A percentile compares a stretch with the other conserved stretches of the same genome.
Evolutionary conservation across 2,113 vertebrate genomes (phyloP).

Genomic region (Pangasianodon hypophthalmus): DNA sequence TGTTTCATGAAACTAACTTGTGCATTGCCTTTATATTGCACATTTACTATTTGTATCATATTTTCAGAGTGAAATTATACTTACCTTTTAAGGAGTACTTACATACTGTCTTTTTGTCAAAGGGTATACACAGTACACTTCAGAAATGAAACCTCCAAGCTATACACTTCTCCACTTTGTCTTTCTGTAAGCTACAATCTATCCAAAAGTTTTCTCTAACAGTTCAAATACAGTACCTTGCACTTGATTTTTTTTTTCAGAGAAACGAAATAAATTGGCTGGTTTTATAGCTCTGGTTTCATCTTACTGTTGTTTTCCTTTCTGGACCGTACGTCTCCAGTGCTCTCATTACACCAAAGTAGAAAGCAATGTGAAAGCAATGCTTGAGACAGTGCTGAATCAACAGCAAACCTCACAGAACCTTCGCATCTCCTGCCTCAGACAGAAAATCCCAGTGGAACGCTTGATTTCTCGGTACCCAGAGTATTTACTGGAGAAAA

Average conservation of each 20-base stretch:
- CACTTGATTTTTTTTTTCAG: not conserved
- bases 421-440: conserved; percentile 27
- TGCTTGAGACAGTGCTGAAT: conserved; percentile 39
- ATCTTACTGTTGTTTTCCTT: conserved; percentile 45
- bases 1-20: not conserved
- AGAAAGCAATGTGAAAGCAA: conserved; percentile 46
- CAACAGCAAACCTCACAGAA: conserved; percentile 49
- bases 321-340: conserved; percentile 41
- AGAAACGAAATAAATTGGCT: conserved; percentile 52
- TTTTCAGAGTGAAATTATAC: not conserved
- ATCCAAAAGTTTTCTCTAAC: conserved; percentile 35
- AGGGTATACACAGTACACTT: not conserved
- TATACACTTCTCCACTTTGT: conserved; percentile 16
- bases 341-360: conserved; percentile 52
- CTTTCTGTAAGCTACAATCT: conserved; percentile 8
- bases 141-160: not conserved
- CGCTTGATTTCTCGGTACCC: conserved; percentile 24
- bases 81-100: not conserved
- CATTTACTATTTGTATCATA: not conserved
- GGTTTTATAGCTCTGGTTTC: conserved; percentile 48
- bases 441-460: conserved; percentile 42
- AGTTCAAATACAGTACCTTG: not conserved
- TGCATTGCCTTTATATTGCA: not conserved
- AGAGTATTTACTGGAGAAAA: conserved; percentile 15
- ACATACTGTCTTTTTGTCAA: not conserved